phyloP scores from a whole-genome alignment of 2,113 vertebrate genomes.

The Dasypus novemcinctus region DNA sequence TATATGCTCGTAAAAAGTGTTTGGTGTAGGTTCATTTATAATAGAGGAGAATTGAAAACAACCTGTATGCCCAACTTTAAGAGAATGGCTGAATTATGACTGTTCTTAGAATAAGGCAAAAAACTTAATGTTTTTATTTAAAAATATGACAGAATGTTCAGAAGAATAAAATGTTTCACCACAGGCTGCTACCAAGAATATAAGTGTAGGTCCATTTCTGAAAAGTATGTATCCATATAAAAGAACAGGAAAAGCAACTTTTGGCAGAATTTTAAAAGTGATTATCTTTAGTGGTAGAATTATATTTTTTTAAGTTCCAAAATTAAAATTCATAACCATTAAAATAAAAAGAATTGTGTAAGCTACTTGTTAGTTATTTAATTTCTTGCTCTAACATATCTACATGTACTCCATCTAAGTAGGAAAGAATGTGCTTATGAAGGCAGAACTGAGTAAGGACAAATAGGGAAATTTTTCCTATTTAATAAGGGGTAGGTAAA shows the following conservation, averaged over 20 bases:
- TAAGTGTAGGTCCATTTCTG: background rate
- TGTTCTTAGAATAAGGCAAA: background rate
- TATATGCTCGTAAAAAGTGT: background rate
- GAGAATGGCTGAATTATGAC: background rate
- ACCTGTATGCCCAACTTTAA: background rate
- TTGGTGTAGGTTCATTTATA: background rate
- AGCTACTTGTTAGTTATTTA: background rate
- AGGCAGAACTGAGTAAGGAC: background rate
- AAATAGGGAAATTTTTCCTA: background rate
- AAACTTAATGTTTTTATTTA: background rate
- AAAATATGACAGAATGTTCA: background rate
- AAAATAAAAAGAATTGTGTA: background rate
- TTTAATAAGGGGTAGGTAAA: background rate
- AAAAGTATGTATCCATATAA: background rate
- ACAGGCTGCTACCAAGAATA: background rate
- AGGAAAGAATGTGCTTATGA: background rate
- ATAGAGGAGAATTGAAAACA: background rate
- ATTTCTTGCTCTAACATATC: background rate
- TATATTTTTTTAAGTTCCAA: background rate
- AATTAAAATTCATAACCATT: background rate
- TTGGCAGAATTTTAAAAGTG: background rate
- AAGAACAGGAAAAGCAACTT: background rate
- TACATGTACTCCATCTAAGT: background rate
- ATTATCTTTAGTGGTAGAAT: background rate
- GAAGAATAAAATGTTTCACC: background rate